Percentiles rank a stretch among this genome's conserved stretches.
These are phyloP conservation scores for Auanema sp. DNA, from an alignment of 2,888 invertebrate genomes.

Conservation along the genomic window DNA sequence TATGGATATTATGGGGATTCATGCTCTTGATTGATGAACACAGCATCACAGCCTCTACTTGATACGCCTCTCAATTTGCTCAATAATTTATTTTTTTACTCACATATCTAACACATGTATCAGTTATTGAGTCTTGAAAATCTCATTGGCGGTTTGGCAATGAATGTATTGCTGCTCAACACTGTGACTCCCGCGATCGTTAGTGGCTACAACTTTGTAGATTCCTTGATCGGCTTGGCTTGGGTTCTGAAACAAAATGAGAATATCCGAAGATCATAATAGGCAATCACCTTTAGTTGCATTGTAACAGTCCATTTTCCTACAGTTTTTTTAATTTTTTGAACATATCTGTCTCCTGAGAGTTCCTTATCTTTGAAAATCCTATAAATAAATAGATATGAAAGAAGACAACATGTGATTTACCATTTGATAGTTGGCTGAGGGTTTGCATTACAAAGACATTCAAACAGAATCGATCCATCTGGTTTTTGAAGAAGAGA, in stretches of 20 bases:
- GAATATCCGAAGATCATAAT: not conserved
- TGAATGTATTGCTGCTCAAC: slow-evolving; percentile 61
- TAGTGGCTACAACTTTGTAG: slow-evolving; percentile 61
- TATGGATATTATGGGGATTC: slow-evolving; percentile 40
- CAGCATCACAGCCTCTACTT: too few species aligned
- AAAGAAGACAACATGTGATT: not conserved
- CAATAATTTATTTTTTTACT: not conserved
- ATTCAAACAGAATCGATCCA: slow-evolving; percentile 62
- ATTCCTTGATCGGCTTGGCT: slow-evolving; percentile 63
- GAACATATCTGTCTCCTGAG: slow-evolving; percentile 54
- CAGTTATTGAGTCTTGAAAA: slow-evolving; percentile 56
- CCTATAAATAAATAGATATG: too few species aligned
- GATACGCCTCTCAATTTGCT: not conserved
- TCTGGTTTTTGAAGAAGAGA: slow-evolving; percentile 58
- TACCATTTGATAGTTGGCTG: slow-evolving; percentile 60
- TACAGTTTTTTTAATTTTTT: slow-evolving; percentile 63
- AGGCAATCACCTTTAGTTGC: slow-evolving; percentile 54
- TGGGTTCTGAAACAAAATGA: slow-evolving; percentile 54
- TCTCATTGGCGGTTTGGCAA: slow-evolving; percentile 57
- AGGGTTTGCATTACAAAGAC: slow-evolving; percentile 61
- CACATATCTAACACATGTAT: not conserved
- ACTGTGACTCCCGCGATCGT: slow-evolving; percentile 51
- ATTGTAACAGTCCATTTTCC: slow-evolving; percentile 62
- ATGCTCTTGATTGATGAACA: slow-evolving; percentile 49
- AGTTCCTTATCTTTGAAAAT: slow-evolving; percentile 61